phyloP scores from a whole-genome alignment of 1,140 invertebrate species.

The Limonius californicus region DNA sequence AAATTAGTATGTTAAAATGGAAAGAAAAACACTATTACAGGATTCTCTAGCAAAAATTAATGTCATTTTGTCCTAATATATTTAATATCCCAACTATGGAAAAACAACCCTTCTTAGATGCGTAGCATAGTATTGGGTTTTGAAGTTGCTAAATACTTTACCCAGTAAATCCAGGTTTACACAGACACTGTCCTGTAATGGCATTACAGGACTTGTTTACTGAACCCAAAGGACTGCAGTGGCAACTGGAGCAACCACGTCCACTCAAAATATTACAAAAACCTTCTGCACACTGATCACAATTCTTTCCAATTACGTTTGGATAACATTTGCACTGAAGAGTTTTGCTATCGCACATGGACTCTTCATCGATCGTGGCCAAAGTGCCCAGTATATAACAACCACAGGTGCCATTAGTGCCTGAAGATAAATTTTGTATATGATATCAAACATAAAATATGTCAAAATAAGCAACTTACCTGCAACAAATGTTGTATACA shows the following conservation, averaged over 20 bases:
- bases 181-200: slow-evolving; percentile 9
- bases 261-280: slow-evolving; percentile 15
- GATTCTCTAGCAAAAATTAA: neutral
- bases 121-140: neutral
- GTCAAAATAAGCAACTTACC: too few species aligned
- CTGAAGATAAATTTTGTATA: neutral
- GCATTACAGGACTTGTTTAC: neutral
- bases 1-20: too few species aligned
- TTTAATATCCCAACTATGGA: neutral
- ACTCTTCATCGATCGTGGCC: neutral
- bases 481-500: too few species aligned
- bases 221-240: neutral
- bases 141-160: slow-evolving; percentile 8
- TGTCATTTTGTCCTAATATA: neutral
- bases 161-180: slow-evolving; percentile 21
- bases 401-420: neutral
- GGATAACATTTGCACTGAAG: slow-evolving; percentile 16
- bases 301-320: slow-evolving; percentile 18
- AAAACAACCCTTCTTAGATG: neutral
- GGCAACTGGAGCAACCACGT: slow-evolving; percentile 10
- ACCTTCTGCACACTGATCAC: slow-evolving; percentile 8
- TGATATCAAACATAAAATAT: too few species aligned
- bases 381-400: slow-evolving; percentile 21
- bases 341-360: slow-evolving; percentile 10
- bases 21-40: too few species aligned